Percentiles rank a stretch among this genome's conserved stretches.
Evolutionary conservation across 2,888 invertebrate genomes (phyloP).

Genomic region (Therioaphis trifolii): DNA sequence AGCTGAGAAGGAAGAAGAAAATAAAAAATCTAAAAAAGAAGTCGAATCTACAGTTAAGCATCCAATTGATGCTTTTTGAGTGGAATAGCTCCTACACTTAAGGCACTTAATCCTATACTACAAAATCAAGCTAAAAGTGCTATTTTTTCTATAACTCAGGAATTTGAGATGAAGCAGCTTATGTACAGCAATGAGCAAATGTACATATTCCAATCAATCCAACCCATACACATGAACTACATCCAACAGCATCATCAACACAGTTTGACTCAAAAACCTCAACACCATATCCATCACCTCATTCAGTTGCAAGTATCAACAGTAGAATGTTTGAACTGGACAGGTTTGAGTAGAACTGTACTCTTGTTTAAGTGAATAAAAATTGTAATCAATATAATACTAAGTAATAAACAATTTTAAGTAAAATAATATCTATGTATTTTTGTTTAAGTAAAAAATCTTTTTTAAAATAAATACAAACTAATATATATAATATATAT

Average conservation of each 20-base stretch:
- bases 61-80: constrained; percentile 27
- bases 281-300: too few species aligned
- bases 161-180: constrained; percentile 21
- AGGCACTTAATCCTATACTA: constrained; percentile 29
- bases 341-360: too few species aligned
- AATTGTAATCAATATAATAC: too few species aligned
- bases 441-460: too few species aligned
- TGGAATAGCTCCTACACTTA: constrained; percentile 32
- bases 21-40: constrained; percentile 26
- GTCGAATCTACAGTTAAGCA: constrained; percentile 16
- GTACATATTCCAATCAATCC: not conserved
- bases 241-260: constrained; percentile 19
- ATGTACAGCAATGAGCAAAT: constrained; percentile 18
- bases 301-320: too few species aligned
- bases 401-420: too few species aligned
- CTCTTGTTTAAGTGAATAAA: not conserved
- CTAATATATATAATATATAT: too few species aligned
- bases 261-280: constrained; percentile 19
- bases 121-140: not conserved
- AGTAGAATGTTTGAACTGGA: too few species aligned
- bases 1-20: constrained; percentile 32
- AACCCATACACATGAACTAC: constrained; percentile 1
- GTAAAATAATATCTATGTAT: too few species aligned
- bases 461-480: too few species aligned
- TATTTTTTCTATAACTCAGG: not conserved